phyloP scores from a whole-genome alignment of 2,888 invertebrate species.

The Cataglyphis livida region DNA sequence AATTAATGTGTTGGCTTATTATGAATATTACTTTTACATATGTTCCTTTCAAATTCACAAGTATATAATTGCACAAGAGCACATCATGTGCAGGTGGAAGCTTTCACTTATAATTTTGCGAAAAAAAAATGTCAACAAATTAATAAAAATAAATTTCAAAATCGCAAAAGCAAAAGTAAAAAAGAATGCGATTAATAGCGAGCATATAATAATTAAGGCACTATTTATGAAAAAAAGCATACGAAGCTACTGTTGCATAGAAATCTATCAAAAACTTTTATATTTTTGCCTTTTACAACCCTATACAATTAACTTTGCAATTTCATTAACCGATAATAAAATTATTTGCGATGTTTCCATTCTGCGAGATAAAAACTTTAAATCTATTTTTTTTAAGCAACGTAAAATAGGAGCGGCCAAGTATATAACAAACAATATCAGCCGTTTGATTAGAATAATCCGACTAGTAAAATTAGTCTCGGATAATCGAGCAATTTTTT shows the following conservation, averaged over 20 bases:
- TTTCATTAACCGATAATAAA: constrained; percentile 24
- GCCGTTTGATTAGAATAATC: constrained; percentile 42
- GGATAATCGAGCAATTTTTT: constrained; percentile 56
- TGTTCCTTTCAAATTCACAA: not conserved
- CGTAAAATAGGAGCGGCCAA: not conserved
- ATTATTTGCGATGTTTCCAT: constrained; percentile 1
- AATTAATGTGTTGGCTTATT: not conserved
- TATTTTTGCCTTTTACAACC: not conserved
- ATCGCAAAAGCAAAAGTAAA: not conserved
- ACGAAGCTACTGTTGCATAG: not conserved
- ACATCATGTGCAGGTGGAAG: not conserved
- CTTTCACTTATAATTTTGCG: constrained; percentile 10
- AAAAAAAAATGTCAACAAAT: not conserved
- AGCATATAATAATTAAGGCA: not conserved
- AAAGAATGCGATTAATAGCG: not conserved
- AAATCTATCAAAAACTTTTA: constrained; percentile 6
- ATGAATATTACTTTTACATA: not conserved
- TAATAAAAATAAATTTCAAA: not conserved
- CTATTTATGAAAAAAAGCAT: not conserved
- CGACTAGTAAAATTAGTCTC: not conserved
- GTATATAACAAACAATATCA: not conserved
- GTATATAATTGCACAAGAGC: not conserved
- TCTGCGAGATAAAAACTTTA: constrained; percentile 25
- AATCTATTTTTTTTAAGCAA: constrained; percentile 15
- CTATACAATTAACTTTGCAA: not conserved